Percentiles rank a stretch among this genome's conserved stretches.
Evolutionary conservation across 2,888 invertebrate genomes (phyloP).

Genomic region (Oeneis ivallda): DNA sequence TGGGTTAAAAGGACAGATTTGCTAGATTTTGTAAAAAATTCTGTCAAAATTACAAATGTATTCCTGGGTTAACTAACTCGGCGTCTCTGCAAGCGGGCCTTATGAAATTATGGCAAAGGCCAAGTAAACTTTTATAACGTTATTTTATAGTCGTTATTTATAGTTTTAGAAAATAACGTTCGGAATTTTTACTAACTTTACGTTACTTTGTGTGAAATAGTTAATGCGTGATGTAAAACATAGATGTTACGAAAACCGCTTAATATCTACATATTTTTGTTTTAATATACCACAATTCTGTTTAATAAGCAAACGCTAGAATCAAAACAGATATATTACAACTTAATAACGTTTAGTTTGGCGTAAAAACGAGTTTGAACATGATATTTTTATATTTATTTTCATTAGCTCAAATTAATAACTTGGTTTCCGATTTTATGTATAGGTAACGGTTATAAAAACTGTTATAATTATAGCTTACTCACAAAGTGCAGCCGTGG

Average conservation of each 20-base stretch:
- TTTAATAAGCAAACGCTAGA: conserved; percentile 5
- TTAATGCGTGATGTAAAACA: conserved; percentile 5
- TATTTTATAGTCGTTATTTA: no score
- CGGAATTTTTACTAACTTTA: not conserved
- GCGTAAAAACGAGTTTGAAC: conserved; percentile 6
- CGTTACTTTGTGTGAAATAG: not conserved
- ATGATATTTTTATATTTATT: not conserved
- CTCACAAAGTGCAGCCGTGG: no score
- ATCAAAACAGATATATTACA: conserved; percentile 1
- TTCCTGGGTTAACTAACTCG: no score
- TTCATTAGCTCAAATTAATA: conserved; percentile 4
- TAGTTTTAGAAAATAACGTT: not conserved
- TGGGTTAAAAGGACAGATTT: no score
- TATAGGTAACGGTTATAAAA: not conserved
- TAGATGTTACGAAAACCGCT: conserved; percentile 8
- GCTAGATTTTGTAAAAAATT: no score
- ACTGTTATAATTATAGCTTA: no score
- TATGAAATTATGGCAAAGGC: no score
- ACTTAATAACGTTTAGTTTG: conserved; percentile 7
- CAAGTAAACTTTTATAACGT: no score
- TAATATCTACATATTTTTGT: conserved; percentile 9
- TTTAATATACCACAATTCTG: not conserved
- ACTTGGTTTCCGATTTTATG: conserved; percentile 25
- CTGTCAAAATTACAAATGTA: no score
- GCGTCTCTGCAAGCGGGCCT: no score